Conservation (phyloP, 2,113 vertebrate species). For the Piprites chloris region DNA sequence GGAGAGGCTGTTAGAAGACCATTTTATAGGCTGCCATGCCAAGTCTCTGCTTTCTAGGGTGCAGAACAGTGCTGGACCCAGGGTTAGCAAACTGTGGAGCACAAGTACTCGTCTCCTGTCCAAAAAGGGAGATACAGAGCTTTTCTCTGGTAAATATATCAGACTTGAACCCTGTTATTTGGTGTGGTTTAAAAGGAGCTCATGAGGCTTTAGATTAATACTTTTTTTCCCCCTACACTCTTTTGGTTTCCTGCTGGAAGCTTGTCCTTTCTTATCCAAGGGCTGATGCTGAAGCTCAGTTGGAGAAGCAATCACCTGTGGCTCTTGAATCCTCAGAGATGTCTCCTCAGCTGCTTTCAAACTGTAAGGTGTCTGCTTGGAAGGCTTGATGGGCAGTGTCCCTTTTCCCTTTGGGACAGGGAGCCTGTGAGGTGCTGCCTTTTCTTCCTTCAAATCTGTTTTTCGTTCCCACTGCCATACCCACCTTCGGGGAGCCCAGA, state of each 20-base stretch:
- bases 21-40: background rate
- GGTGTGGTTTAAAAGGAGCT: background rate
- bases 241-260: background rate
- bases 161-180: background rate
- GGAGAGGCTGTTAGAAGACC: background rate
- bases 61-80: background rate
- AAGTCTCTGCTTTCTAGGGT: background rate
- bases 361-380: background rate
- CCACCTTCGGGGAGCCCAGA: background rate
- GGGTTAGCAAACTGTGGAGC: background rate
- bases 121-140: background rate
- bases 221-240: accelerated
- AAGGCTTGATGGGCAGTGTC: background rate
- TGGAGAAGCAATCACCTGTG: constrained; percentile 10
- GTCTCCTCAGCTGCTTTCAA: constrained; percentile 23
- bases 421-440: background rate
- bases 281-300: background rate
- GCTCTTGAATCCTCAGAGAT: background rate
- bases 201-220: background rate
- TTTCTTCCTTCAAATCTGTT: background rate
- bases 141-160: constrained; percentile 5
- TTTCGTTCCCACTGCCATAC: background rate
- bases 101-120: background rate
- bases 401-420: background rate
- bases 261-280: constrained; percentile 1